These are phyloP conservation scores for Vollenhovia emeryi DNA, from an alignment of 1,140 invertebrate genomes.

Conservation along the genomic window DNA sequence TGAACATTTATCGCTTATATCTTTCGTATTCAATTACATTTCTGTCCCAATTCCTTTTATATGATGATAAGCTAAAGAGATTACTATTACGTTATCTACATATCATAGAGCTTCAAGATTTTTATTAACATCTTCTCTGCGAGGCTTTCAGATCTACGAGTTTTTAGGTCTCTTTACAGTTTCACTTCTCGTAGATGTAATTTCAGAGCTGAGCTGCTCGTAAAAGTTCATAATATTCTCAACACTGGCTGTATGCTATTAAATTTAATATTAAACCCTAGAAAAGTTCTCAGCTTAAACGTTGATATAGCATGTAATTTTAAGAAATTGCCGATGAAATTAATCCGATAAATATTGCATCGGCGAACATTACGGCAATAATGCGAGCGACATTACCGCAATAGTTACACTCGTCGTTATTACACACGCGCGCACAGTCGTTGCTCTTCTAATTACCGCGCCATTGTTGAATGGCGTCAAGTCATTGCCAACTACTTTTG, in stretches of 20 bases:
- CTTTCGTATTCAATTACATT: conserved; percentile 13
- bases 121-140: background rate
- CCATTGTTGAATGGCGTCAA: conserved; percentile 56
- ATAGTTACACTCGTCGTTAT: conserved; percentile 48
- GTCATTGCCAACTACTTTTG: conserved; percentile 54
- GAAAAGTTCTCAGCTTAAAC: background rate
- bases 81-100: background rate
- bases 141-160: background rate
- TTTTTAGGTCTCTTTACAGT: background rate
- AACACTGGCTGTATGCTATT: background rate
- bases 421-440: background rate
- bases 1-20: background rate
- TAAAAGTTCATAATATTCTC: conserved; percentile 40
- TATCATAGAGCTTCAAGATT: background rate
- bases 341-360: conserved; percentile 46
- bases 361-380: conserved; percentile 7
- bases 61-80: background rate
- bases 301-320: conserved; percentile 22
- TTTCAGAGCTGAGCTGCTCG: background rate
- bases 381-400: conserved; percentile 12
- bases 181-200: conserved; percentile 7
- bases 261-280: conserved; percentile 22
- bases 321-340: conserved; percentile 34
- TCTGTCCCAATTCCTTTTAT: background rate
- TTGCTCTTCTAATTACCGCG: conserved; percentile 27